These are phyloP conservation scores for Todiramphus saurophagus DNA, from an alignment of 2,113 vertebrate species.

Conservation along the genomic window DNA sequence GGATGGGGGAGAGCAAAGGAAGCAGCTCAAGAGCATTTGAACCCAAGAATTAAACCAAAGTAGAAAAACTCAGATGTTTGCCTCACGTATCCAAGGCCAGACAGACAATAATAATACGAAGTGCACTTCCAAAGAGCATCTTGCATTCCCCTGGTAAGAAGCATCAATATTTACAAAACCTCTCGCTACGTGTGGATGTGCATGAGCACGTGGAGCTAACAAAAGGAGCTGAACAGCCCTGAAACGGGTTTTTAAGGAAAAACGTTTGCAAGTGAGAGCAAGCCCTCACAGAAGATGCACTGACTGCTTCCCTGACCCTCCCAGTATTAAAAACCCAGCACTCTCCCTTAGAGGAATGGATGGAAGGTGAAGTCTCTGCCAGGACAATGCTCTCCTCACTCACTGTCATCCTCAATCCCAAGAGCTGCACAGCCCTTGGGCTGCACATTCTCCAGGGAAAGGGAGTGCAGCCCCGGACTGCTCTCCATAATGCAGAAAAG, in stretches of 20 bases:
- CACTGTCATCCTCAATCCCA: neutral
- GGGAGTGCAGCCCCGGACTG: neutral
- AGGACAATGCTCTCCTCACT: neutral
- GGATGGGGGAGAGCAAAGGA: neutral
- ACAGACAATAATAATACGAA: slow-evolving; percentile 15
- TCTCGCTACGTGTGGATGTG: neutral
- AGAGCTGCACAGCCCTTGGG: neutral
- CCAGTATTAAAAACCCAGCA: neutral
- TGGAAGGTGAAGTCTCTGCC: neutral
- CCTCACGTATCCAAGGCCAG: neutral
- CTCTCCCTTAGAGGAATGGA: neutral
- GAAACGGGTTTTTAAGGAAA: neutral
- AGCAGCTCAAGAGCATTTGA: slow-evolving; percentile 27
- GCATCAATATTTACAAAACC: slow-evolving; percentile 22
- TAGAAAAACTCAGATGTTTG: neutral
- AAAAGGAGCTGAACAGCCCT: neutral
- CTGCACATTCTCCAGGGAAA: neutral
- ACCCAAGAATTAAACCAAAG: slow-evolving; percentile 3
- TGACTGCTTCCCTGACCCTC: neutral
- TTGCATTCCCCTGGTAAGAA: neutral
- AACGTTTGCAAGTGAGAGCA: neutral
- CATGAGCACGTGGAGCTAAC: neutral
- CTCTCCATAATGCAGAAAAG: neutral
- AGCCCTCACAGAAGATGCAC: neutral
- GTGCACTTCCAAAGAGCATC: slow-evolving; percentile 1